Evolutionary conservation across 1,140 invertebrate genomes (phyloP).

Genomic region (Littorina saxatilis): DNA sequence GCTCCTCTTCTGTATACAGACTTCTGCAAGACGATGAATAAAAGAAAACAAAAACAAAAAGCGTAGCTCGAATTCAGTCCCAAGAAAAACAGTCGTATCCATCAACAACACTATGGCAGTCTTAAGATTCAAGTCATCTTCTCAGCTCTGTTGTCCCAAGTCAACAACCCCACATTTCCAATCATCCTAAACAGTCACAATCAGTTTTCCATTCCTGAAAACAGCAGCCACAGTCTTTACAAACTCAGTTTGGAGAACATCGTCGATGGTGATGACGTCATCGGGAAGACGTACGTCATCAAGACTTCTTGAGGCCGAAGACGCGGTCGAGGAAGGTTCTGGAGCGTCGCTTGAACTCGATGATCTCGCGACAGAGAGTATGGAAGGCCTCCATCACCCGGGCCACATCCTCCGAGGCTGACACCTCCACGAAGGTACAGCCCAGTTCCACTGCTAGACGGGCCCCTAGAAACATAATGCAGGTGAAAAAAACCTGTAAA

Average conservation of each 20-base stretch:
- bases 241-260: neutral
- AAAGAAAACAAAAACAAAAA: too few relatives aligned
- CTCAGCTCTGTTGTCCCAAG: too few relatives aligned
- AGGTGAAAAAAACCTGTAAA: too few relatives aligned
- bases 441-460: slow-evolving; percentile 58
- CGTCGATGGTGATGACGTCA: neutral
- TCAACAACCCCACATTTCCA: too few relatives aligned
- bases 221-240: neutral
- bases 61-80: too few relatives aligned
- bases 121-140: too few relatives aligned
- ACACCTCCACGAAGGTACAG: slow-evolving; percentile 66
- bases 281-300: slow-evolving; percentile 2
- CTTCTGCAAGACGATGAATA: too few relatives aligned
- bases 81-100: too few relatives aligned
- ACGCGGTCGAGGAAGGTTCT: slow-evolving; percentile 68
- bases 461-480: slow-evolving; percentile 52
- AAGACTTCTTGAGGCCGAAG: slow-evolving; percentile 62
- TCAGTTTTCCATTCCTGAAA: too few relatives aligned
- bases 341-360: slow-evolving; percentile 65
- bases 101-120: too few relatives aligned
- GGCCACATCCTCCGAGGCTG: slow-evolving; percentile 66
- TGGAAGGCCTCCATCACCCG: slow-evolving; percentile 66
- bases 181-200: too few relatives aligned
- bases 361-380: slow-evolving; percentile 61
- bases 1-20: too few relatives aligned